Base-by-base conservation (phyloP, 2,888 invertebrate species). In the Lypha dubia region DNA sequence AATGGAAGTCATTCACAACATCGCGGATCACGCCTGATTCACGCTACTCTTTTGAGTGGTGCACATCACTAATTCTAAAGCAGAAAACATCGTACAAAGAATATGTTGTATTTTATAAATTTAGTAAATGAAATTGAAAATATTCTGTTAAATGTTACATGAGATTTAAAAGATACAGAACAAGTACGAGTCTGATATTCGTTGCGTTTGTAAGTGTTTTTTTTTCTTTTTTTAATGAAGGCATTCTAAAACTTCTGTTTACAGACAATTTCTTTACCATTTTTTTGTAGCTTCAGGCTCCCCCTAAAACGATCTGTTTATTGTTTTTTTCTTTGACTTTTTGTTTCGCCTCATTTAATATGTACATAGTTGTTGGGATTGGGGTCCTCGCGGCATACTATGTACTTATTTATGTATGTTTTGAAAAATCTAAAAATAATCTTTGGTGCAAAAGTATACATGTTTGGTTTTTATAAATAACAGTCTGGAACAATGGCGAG, bases 121-220 rank as follows among this genome's bases (percentile, higher is more conserved):
- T 56, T 35, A 28, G 11, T 41, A 73, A 73, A 44, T 67, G 28
- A 63, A 67, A 20, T 67, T 73, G 58, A 58, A 77, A 53, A 73
- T 63, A 20, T 51, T 74, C 49, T 74, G 73, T 73, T 79, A 73
- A 83, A 68, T 83, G 53, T 74, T 53, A 74, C 62, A 83, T 68
- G 73, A 62, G 62, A 68, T 53, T n/a, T 32, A 53, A 32, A 22
- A 7, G 22, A 58, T 8, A 51, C 28, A 56, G 63, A 24, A 38
- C 44, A 62, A 68, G 41, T 51, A 70, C 44, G 32, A 51, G n/a
- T 51, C 28, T 60, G 38, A n/a, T n/a, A n/a, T n/a, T n/a, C 35
- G 46, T 49, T 58, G 32, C 38, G 28, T 68, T 41, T 24, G 38
- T 46, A 8, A 53, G 17, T 6, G 9, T 44, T 35, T 51, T 67